Percentiles rank a stretch among this genome's conserved stretches.
phyloP scores from a whole-genome alignment of 2,888 invertebrate species.

The Tenthredo notha region DNA sequence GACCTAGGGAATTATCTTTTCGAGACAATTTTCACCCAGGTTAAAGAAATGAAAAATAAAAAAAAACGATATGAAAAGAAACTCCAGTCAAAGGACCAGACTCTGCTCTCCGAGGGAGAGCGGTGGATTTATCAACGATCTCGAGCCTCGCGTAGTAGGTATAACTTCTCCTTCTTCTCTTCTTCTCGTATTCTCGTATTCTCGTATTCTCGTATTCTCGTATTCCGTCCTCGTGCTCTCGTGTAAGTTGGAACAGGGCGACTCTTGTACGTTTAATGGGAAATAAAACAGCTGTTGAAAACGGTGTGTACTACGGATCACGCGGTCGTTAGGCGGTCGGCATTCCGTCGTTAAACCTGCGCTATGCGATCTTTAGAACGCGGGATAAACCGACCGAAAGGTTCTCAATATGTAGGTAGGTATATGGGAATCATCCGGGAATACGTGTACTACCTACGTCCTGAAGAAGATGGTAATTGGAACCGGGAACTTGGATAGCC shows the following conservation, averaged over 20 bases:
- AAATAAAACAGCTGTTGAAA: constrained; percentile 47
- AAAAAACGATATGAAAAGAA: too few relatives aligned
- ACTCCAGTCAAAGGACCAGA: background rate
- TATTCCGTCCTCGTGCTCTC: constrained; percentile 23
- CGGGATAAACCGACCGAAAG: background rate
- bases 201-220: background rate
- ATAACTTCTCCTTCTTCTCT: background rate
- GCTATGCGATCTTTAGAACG: constrained; percentile 16
- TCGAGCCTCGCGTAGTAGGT: constrained; percentile 8
- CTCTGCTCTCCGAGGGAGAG: background rate
- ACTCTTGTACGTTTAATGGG: constrained; percentile 26
- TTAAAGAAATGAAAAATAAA: too few relatives aligned
- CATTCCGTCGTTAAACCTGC: constrained; percentile 24
- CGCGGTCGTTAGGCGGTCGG: constrained; percentile 22
- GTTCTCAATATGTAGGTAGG: background rate
- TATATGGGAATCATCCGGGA: background rate
- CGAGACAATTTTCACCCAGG: background rate
- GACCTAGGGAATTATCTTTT: background rate
- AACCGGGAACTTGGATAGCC: background rate
- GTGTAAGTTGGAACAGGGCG: constrained; percentile 7
- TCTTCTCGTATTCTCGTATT: background rate
- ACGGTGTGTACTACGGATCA: constrained; percentile 21
- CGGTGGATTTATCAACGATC: constrained; percentile 33
- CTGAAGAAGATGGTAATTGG: background rate
- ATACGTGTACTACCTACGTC: background rate